These are phyloP conservation scores for Pardosa pseudoannulata DNA, from an alignment of 2,888 invertebrate genomes.

Conservation along the genomic window DNA sequence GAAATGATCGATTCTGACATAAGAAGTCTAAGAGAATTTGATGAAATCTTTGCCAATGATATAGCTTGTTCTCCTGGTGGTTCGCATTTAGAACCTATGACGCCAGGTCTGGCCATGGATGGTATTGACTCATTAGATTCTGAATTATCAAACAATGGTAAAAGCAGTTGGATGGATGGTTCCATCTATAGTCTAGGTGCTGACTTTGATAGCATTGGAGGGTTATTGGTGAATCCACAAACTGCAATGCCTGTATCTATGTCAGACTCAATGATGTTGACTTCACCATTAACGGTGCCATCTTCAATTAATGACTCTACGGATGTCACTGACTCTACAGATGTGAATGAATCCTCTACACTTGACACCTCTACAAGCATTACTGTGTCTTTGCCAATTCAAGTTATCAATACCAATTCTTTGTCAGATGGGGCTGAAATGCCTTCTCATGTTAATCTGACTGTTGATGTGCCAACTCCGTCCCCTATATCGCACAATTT, in stretches of 20 bases:
- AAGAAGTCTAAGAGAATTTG: conserved; percentile 84
- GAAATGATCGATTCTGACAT: conserved; percentile 95
- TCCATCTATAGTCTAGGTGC: conserved; percentile 43
- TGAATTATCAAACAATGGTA: conserved; percentile 43
- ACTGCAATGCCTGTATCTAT: conserved; percentile 72
- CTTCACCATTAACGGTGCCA: conserved; percentile 20
- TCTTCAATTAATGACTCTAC: not conserved
- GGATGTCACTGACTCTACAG: not conserved
- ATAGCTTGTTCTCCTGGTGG: conserved; percentile 31
- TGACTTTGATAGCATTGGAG: conserved; percentile 63
- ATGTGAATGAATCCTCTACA: conserved; percentile 13
- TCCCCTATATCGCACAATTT: conserved; percentile 51
- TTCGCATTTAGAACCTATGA: conserved; percentile 4
- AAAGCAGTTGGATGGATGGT: conserved; percentile 35
- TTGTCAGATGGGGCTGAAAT: conserved; percentile 23
- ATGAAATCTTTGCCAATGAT: conserved; percentile 83
- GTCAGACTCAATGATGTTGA: conserved; percentile 10
- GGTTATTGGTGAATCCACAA: conserved; percentile 72
- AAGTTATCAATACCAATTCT: conserved; percentile 27
- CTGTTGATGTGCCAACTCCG: conserved; percentile 58
- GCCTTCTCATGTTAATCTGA: conserved; percentile 34
- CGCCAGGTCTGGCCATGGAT: conserved; percentile 26
- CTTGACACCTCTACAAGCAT: conserved; percentile 25
- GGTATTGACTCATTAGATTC: conserved; percentile 35
- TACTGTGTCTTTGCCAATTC: conserved; percentile 42